A percentile compares a stretch with the other conserved stretches of the same genome.
phyloP scores from a whole-genome alignment of 2,113 vertebrate species.

The Pseudorectes ferrugineus region DNA sequence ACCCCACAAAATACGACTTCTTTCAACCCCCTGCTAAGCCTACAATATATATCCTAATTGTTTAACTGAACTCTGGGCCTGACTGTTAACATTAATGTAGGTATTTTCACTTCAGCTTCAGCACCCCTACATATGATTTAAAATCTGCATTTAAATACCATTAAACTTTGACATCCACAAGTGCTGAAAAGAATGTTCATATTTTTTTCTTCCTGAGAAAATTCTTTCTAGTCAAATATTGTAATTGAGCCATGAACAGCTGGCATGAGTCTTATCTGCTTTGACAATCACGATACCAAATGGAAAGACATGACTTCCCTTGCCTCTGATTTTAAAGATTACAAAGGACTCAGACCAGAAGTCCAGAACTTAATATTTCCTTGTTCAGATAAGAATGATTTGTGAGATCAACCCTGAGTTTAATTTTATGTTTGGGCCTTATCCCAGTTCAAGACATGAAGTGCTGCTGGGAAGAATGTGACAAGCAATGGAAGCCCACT shows the following conservation, averaged over 20 bases:
- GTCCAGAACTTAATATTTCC: neutral
- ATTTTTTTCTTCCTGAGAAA: neutral
- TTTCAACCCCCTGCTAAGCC: neutral
- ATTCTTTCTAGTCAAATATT: neutral
- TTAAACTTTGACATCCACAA: neutral
- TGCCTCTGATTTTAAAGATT: neutral
- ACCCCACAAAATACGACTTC: neutral
- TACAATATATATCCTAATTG: neutral
- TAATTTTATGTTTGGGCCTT: neutral
- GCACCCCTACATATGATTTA: neutral
- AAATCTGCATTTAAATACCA: neutral
- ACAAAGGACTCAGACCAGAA: neutral
- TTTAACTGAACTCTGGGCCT: neutral
- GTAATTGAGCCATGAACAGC: neutral
- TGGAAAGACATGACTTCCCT: neutral
- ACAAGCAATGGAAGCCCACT: neutral
- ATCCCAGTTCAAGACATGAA: neutral
- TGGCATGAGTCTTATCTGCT: neutral
- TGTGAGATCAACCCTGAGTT: neutral
- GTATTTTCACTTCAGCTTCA: neutral
- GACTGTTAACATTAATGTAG: neutral
- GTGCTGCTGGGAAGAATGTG: neutral
- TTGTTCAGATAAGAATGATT: neutral
- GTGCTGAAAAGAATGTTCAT: neutral
- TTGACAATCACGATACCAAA: neutral